Base-by-base conservation (phyloP, 2,113 vertebrate genomes). In the Tichodroma muraria region DNA sequence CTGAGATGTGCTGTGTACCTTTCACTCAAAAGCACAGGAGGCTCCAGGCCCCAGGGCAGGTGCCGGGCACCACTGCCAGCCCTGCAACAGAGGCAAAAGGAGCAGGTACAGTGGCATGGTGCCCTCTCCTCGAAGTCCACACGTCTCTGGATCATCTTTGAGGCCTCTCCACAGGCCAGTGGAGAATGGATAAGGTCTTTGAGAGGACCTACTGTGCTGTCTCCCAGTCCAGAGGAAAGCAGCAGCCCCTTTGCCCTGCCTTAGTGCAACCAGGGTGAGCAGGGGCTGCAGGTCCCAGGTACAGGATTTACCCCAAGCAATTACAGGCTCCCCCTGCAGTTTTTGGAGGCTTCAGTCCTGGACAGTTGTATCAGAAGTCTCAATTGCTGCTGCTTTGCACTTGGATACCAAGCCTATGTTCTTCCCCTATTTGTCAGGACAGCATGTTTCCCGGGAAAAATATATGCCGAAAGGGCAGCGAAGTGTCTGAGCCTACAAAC, bases 121-220 rank as follows among this genome's bases (percentile, higher is more conserved):
- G 53, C 54, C 28, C 52, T 59, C 35, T 64, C 63, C 75, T 82
- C 10, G 2, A 77, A 56, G 14, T 49, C 6, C 25, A 13, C 0
- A 0, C 17, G 33, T 38, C 57, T 68, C 33, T 72, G 16, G 68
- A 30, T 35, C 9, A 45, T 37, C 35, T 81, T 73, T 63, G 23
- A 54, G 20, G 6, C 13, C n/a, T 59, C 17, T 87, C 42, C 4
- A 3, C 9, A 19, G 37, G 16, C 15, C 2, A 2, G 0, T 8
- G 22, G 19, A 70, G 85, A 78, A 70, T 25, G 13, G 42, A 59
- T 1, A 6, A 61, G 31, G 5, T 23, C 53, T 84, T 61, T 53
- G 65, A 75, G 52, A 71, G 25, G 35, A 59, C 10, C 0, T 0
- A 22, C 27, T 49, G 50, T 63, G 30, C 10, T 17, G 40, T 49